Base-by-base conservation (phyloP, 2,797 vertebrate species). In the Phoxinus dragarum region DNA sequence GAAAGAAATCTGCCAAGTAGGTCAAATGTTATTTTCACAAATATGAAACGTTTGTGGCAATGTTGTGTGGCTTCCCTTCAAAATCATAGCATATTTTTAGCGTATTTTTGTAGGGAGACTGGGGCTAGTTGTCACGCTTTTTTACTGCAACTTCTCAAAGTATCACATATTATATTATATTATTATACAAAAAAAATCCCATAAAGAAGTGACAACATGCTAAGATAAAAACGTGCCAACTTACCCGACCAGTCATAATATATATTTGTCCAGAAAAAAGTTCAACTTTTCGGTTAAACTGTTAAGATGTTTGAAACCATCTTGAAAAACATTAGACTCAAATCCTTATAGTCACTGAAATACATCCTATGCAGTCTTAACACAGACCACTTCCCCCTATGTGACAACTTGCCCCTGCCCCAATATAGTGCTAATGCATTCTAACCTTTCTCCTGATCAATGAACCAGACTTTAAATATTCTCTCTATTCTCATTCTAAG, bases 1-100 rank as follows among this genome's bases (percentile, higher is more conserved):
- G 88, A 89, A 91, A 1, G 96, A 96, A 91, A 96, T 96, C 91
- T 96, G 95, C 90, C 92, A 94, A 91, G 96, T 96, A 90, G 94
- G 92, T 49, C 59, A 42, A 31, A n/a, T 9, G 19, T n/a, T 38
- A 21, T 5, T 40, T 82, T 52, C 19, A 16, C 27, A 80, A 52
- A 81, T 5, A 31, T 77, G 1, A 10, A 44, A 40, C 34, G 17
- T 27, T 23, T 16, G 76, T 85, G 38, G 21, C 40, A 19, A 16
- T 19, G 16, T 71, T 42, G 66, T 42, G 80, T 56, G n/a, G 49
- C 3, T 56, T 69, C 42, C n/a, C 27, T 67, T 80, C 3, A 40
- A 81, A 54, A 11, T 40, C 34, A 52, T 16, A 31, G 8, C 4
- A 0, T n/a, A n/a, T n/a, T n/a, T n/a, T 27, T 7, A 77, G 12